Conservation (phyloP, 2,113 vertebrate genomes). For the Piaya cayana region DNA sequence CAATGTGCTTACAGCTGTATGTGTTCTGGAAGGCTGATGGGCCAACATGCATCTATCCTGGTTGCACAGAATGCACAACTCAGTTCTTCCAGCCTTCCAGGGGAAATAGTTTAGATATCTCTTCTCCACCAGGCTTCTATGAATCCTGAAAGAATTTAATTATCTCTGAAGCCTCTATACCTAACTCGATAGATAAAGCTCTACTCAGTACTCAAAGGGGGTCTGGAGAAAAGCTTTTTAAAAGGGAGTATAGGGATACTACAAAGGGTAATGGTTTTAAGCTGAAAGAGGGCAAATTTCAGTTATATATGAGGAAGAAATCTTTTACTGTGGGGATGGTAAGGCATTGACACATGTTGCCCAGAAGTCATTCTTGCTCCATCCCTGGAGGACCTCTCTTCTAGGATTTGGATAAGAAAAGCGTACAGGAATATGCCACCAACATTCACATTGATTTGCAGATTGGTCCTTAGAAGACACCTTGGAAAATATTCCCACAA, state of each 20-base stretch:
- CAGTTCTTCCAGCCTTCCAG: neutral
- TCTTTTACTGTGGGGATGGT: too few species aligned
- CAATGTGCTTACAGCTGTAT: neutral
- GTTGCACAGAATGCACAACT: neutral
- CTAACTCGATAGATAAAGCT: neutral
- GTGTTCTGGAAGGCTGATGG: neutral
- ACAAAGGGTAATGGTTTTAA: too few species aligned
- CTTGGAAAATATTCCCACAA: neutral
- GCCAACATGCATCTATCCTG: neutral
- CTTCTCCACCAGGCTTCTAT: neutral
- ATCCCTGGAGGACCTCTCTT: neutral
- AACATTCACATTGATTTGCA: neutral
- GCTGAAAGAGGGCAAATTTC: too few species aligned
- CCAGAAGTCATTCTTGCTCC: too few species aligned
- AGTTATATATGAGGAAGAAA: too few species aligned
- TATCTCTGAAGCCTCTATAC: neutral
- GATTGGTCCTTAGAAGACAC: neutral
- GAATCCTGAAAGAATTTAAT: neutral
- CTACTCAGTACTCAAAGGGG: too few species aligned
- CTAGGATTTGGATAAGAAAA: neutral
- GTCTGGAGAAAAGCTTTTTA: too few species aligned
- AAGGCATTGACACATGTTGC: too few species aligned
- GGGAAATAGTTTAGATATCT: neutral
- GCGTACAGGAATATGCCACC: neutral
- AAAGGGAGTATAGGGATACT: too few species aligned